Percentiles rank a stretch among this genome's conserved stretches.
Conservation (phyloP, 2,113 vertebrate species). For the Oreochromis niloticus region DNA sequence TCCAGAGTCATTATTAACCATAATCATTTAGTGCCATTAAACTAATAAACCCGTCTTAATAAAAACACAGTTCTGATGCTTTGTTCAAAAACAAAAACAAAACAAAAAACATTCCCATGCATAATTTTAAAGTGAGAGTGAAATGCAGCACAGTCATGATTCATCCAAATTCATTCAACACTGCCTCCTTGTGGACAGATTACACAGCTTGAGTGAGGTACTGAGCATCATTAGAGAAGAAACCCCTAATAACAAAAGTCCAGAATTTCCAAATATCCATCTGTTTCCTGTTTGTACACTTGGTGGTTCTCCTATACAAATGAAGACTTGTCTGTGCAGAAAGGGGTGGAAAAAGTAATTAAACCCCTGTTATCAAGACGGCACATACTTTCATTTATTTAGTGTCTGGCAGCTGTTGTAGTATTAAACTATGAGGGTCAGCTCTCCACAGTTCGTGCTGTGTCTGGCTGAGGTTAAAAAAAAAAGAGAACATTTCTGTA, state of each 20-base stretch:
- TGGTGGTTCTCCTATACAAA: neutral
- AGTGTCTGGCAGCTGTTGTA: neutral
- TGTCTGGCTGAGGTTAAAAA: neutral
- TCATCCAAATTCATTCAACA: neutral
- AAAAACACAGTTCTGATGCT: neutral
- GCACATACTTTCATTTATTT: neutral
- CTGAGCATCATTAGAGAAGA: neutral
- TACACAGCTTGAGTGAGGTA: neutral
- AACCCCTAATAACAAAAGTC: neutral
- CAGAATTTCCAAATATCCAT: neutral
- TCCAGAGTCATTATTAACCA: neutral
- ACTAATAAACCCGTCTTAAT: neutral
- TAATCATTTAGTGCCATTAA: neutral
- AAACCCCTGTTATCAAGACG: neutral
- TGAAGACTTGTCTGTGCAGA: neutral
- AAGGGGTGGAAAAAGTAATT: neutral
- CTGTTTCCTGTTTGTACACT: neutral
- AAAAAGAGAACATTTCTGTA: neutral
- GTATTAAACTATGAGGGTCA: neutral
- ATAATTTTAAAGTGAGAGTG: neutral
- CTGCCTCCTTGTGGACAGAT: slow-evolving; percentile 43
- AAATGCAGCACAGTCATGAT: neutral
- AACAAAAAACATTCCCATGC: neutral
- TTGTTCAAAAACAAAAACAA: neutral
- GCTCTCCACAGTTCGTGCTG: neutral